Evolutionary conservation across 1,140 invertebrate species (phyloP).

Genomic region (Drosophila ogumai): DNA sequence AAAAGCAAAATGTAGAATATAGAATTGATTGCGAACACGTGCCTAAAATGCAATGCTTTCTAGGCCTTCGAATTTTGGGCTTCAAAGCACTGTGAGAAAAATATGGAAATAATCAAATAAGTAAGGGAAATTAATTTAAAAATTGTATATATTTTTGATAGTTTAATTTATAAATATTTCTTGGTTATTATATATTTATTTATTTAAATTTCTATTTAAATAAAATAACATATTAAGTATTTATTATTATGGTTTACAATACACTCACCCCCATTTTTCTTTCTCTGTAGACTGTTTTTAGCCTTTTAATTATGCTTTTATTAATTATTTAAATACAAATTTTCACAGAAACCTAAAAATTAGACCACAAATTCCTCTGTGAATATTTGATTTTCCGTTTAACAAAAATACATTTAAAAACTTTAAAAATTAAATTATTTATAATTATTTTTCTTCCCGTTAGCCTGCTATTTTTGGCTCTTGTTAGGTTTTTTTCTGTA

Average conservation of each 20-base stretch:
- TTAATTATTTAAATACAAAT: too few species aligned
- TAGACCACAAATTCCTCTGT: not conserved
- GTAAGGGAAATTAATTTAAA: not conserved
- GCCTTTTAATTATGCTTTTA: too few species aligned
- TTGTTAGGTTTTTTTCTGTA: not conserved
- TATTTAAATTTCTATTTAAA: too few species aligned
- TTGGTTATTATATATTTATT: too few species aligned
- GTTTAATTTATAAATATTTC: not conserved
- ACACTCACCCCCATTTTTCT: too few species aligned
- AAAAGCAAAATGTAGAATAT: conserved; percentile 41
- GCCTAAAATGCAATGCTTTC: conserved; percentile 32
- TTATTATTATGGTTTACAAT: too few species aligned
- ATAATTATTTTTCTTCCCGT: not conserved
- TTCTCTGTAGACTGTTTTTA: too few species aligned
- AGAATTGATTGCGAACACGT: conserved; percentile 39
- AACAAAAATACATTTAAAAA: not conserved
- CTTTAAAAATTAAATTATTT: not conserved
- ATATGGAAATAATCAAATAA: not conserved
- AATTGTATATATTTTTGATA: not conserved
- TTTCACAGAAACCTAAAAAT: not conserved
- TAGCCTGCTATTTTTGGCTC: not conserved
- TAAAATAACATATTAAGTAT: too few species aligned
- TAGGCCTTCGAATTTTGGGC: not conserved
- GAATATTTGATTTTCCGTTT: not conserved
- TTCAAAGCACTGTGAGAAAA: not conserved